These are phyloP conservation scores for Rhinoraja longicauda DNA, from an alignment of 2,797 vertebrate species.

Conservation along the genomic window DNA sequence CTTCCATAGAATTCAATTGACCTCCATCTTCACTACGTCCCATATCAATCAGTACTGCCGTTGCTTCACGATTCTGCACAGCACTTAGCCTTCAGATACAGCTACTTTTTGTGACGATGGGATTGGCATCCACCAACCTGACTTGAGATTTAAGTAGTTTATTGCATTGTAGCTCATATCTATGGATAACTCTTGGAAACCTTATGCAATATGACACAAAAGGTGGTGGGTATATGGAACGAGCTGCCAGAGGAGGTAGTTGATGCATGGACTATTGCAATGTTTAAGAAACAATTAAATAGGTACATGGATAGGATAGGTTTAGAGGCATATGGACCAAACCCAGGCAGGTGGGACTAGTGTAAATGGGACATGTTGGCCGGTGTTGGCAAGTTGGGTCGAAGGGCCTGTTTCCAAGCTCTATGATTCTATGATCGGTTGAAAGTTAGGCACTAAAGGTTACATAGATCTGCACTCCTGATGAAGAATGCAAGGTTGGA, in stretches of 20 bases:
- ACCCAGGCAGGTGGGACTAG: too few relatives aligned
- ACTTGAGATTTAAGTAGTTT: neutral
- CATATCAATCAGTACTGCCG: neutral
- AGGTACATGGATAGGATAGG: too few relatives aligned
- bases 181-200: neutral
- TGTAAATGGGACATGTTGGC: too few relatives aligned
- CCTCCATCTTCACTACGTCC: neutral
- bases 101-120: neutral
- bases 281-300: too few relatives aligned
- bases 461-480: neutral
- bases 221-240: too few relatives aligned
- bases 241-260: too few relatives aligned
- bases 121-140: neutral
- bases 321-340: too few relatives aligned
- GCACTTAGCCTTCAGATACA: neutral
- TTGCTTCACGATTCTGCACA: too few relatives aligned
- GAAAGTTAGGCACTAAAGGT: neutral
- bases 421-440: too few relatives aligned
- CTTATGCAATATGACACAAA: neutral
- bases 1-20: neutral
- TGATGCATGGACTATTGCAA: too few relatives aligned
- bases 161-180: too few relatives aligned
- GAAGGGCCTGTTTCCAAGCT: neutral
- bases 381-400: too few relatives aligned
- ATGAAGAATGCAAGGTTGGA: neutral